Percentiles rank a stretch among this genome's conserved stretches.
Evolutionary conservation across 2,888 invertebrate genomes (phyloP).

Genomic region (Euzophera pinguis): DNA sequence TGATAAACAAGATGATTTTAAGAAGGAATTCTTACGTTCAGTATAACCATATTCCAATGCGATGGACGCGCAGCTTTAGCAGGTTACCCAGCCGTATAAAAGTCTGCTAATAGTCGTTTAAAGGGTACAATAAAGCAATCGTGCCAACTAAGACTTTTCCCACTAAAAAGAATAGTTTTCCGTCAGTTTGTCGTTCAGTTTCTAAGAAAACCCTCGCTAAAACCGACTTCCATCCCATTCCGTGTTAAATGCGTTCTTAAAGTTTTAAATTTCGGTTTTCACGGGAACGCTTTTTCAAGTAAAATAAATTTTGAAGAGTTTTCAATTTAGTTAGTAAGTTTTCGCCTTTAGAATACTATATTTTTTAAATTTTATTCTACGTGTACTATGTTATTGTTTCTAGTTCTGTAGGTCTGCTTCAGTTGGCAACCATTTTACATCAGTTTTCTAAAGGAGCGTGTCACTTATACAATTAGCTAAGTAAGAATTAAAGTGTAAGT

Average conservation of each 20-base stretch:
- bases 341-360: background rate
- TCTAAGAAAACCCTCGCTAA: background rate
- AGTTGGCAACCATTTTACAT: too few relatives aligned
- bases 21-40: too few relatives aligned
- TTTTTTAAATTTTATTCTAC: too few relatives aligned
- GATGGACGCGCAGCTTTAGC: too few relatives aligned
- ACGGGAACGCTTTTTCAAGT: background rate
- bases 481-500: too few relatives aligned
- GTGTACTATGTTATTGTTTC: too few relatives aligned
- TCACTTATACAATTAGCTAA: too few relatives aligned
- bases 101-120: background rate
- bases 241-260: slow-evolving; percentile 1
- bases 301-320: slow-evolving; percentile 3
- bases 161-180: slow-evolving; percentile 2
- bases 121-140: background rate
- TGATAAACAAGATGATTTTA: too few relatives aligned
- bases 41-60: too few relatives aligned
- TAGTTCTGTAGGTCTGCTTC: too few relatives aligned
- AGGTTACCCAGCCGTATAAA: too few relatives aligned
- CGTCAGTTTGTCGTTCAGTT: background rate
- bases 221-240: slow-evolving; percentile 3
- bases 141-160: background rate
- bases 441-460: too few relatives aligned
- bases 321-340: background rate
- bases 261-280: slow-evolving; percentile 4